Evolutionary conservation across 2,888 invertebrate species (phyloP).

Genomic region (Thecophora atra): DNA sequence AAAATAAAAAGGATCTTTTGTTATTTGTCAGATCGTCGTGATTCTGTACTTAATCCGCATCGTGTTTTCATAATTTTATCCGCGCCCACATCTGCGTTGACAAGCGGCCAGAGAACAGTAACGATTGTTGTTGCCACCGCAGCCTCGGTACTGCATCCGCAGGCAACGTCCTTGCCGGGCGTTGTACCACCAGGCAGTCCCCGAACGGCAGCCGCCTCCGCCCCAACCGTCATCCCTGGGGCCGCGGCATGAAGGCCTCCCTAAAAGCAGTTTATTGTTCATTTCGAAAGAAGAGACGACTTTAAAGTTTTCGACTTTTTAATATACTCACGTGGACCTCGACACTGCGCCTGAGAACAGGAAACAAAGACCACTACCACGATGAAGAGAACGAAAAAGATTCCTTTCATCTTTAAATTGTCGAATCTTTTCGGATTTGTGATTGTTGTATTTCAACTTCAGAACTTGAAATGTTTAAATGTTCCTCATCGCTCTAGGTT

Average conservation of each 20-base stretch:
- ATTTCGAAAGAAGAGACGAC: too few species aligned
- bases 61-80: not conserved
- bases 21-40: not conserved
- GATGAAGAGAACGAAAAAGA: not conserved
- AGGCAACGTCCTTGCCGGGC: not conserved
- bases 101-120: not conserved
- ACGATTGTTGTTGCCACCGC: conserved; percentile 26
- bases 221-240: not conserved
- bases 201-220: not conserved
- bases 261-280: not conserved
- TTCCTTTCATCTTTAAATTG: conserved; percentile 10
- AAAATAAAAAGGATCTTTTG: too few species aligned
- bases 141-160: not conserved
- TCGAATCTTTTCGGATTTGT: not conserved
- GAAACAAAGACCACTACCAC: not conserved
- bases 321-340: not conserved
- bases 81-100: not conserved
- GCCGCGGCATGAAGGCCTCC: not conserved
- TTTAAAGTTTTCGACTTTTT: too few species aligned
- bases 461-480: not conserved
- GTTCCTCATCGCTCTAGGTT: not conserved
- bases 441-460: too few species aligned
- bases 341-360: conserved; percentile 1
- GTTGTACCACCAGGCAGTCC: conserved; percentile 12
- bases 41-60: too few species aligned